These are phyloP conservation scores for Chrysina gloriosa DNA, from an alignment of 2,888 invertebrate species.

Conservation along the genomic window DNA sequence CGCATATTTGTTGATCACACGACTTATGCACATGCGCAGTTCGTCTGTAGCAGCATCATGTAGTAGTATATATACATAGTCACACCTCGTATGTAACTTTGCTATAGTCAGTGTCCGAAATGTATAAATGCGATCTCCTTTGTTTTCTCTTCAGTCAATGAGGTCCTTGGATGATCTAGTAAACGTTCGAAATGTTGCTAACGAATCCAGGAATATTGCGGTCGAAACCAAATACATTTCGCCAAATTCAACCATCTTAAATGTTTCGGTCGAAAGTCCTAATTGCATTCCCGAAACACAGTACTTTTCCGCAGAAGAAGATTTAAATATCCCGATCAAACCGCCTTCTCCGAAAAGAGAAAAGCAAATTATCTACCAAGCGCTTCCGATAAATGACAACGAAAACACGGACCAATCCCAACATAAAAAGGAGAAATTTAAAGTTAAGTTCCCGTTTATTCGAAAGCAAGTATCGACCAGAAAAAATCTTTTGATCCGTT, in stretches of 20 bases:
- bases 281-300: background rate
- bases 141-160: slow-evolving; percentile 7
- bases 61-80: too few relatives aligned
- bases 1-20: too few relatives aligned
- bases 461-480: background rate
- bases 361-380: background rate
- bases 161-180: slow-evolving; percentile 16
- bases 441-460: slow-evolving; percentile 9
- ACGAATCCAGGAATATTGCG: background rate
- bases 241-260: slow-evolving; percentile 1
- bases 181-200: background rate
- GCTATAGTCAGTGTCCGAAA: too few relatives aligned
- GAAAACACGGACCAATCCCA: background rate
- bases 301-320: slow-evolving; percentile 15
- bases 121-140: background rate
- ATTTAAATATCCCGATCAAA: background rate
- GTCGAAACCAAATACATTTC: background rate
- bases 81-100: background rate
- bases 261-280: background rate
- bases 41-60: too few relatives aligned
- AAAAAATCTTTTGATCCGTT: slow-evolving; percentile 13
- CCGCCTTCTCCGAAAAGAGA: background rate
- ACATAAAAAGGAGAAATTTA: background rate
- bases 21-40: too few relatives aligned
- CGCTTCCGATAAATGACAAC: background rate